Evolutionary conservation across 2,888 invertebrate genomes (phyloP), one percentile per base, ranked within the genome.

Genomic region (Ethmia dodecea): DNA sequence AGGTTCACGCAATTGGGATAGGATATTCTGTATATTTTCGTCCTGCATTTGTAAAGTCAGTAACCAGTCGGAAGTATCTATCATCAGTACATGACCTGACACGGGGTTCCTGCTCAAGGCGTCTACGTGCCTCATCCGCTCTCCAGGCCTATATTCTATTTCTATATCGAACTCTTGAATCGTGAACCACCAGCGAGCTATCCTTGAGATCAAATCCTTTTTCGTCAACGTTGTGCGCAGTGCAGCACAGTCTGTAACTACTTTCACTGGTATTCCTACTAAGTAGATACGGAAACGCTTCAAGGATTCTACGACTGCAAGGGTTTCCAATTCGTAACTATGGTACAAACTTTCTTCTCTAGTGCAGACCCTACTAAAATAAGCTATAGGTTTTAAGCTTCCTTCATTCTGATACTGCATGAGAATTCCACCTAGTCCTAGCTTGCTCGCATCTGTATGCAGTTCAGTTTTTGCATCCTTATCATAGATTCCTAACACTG

Each of bases 401-500:
- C 13, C 13, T 12, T 27, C 27, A 11, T 3, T 12, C 9, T 12
- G 12, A 13, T 39, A 13, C 34, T 60, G 61, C 5, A 64, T 24
- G 0, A 66, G 10, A 3, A 62, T 49, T 6, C 52, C 58, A 45
- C 49, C 10, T 52, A 28, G 14, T 3, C 61, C 60, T 0, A 39
- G 12, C 10, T 43, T 28, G 30, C 58, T 55, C 0, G 63, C 62
- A 33, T 63, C 63, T 0, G 62, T 63, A 16, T 65, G 63, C 2
- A 59, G 35, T 28, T 60, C 52, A 3, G 46, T 49, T 13, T 38
- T 31, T 1, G 35, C 33, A 1, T 33, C 22, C 0, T 37, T 42
- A 20, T 56, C 39, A 31, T 45, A 55, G 11, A 60, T 32, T 0
- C 42, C 44, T n/a, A 66, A 28, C 1, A 63, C 45, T 3, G 52